phyloP scores from a whole-genome alignment of 2,113 vertebrate species.

The Pseudorectes ferrugineus region DNA sequence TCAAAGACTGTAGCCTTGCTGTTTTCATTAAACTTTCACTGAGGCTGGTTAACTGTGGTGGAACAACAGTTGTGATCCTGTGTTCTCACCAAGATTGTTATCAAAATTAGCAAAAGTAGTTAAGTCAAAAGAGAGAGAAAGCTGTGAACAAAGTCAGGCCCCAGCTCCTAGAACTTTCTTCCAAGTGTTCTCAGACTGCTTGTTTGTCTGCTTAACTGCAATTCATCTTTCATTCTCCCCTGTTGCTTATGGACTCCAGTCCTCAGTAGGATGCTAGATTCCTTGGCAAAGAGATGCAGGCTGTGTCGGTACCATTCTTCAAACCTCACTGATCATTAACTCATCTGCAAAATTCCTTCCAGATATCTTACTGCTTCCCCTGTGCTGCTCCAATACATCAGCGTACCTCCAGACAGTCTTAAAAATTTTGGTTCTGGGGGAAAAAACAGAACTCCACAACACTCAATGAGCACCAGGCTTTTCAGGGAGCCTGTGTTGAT shows the following conservation, averaged over 20 bases:
- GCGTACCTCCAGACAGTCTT: neutral
- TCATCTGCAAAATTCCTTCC: constrained; percentile 52
- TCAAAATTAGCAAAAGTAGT: constrained; percentile 16
- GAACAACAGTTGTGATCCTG: neutral
- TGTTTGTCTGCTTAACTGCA: constrained; percentile 10
- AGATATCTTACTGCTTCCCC: constrained; percentile 12
- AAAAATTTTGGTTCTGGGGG: neutral
- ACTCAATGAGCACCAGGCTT: neutral
- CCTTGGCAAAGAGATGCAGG: constrained; percentile 42
- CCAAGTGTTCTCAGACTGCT: neutral
- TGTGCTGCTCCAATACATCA: neutral
- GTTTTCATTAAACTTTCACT: constrained; percentile 1
- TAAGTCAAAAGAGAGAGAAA: neutral
- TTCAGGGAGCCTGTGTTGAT: neutral
- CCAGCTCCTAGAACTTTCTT: neutral
- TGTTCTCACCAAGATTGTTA: neutral
- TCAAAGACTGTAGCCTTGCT: neutral
- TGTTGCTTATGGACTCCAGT: constrained; percentile 32
- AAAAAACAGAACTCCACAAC: neutral
- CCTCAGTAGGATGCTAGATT: constrained; percentile 46
- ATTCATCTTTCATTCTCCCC: constrained; percentile 15
- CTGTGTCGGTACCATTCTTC: constrained; percentile 6
- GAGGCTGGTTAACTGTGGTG: neutral
- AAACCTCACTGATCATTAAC: constrained; percentile 61
- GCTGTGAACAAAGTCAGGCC: neutral